phyloP scores from a whole-genome alignment of 53 echinoderm and acorn worm genomes.

The Zoroaster sp. region DNA sequence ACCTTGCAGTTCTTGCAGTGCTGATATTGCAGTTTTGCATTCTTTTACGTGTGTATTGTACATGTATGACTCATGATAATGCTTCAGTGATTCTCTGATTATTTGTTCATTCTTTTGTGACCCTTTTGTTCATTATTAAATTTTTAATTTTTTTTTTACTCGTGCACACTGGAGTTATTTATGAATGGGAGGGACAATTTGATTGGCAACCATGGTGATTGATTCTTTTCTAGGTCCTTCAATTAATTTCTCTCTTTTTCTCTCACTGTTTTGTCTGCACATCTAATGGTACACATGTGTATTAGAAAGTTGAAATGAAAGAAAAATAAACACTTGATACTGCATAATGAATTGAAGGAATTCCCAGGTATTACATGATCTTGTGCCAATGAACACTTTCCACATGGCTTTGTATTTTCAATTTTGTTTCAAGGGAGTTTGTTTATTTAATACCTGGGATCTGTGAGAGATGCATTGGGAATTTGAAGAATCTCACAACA shows the following conservation, averaged over 20 bases:
- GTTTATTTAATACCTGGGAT: conserved; percentile 3
- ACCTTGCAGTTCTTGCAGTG: no score
- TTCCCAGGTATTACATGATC: background rate
- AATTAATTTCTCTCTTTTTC: no score
- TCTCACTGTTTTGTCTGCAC: no score
- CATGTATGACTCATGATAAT: conserved; percentile 6
- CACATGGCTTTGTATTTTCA: background rate
- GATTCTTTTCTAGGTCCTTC: no score
- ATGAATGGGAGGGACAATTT: no score
- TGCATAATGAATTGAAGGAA: background rate
- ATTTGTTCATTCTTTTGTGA: conserved; percentile 8
- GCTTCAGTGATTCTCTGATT: background rate
- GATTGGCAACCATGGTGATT: no score
- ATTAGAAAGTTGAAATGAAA: background rate
- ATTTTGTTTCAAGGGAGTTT: background rate
- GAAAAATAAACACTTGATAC: background rate
- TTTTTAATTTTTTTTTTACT: no score
- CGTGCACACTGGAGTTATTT: no score
- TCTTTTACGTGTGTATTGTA: background rate
- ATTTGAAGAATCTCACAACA: conserved; percentile 29
- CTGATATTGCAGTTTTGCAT: no score
- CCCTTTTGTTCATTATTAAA: background rate
- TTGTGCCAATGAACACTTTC: background rate
- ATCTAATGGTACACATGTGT: no score
- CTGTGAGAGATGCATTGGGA: conserved; percentile 36